These are phyloP conservation scores for Alouatta palliata DNA, from an alignment of 2,113 vertebrate genomes.

Conservation along the genomic window DNA sequence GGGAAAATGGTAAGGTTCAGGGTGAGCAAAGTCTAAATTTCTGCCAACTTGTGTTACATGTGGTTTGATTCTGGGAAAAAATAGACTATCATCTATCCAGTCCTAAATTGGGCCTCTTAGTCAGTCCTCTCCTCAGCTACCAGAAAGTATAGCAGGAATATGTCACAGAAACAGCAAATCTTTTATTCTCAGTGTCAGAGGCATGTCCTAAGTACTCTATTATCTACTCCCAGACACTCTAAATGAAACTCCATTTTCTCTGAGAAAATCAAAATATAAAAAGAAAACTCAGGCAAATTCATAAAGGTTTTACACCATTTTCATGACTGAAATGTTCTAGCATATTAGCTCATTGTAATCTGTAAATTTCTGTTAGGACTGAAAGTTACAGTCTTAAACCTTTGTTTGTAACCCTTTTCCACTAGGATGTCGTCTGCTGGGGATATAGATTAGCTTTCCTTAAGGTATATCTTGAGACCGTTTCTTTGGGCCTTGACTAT, in stretches of 20 bases:
- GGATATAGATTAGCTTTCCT: neutral
- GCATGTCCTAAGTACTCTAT: neutral
- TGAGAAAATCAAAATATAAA: neutral
- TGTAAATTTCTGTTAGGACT: conserved; percentile 2
- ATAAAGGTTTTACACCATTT: neutral
- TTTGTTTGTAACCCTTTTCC: neutral
- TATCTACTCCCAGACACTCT: neutral
- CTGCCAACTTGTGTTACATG: neutral
- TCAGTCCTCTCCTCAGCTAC: neutral
- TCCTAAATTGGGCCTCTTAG: neutral
- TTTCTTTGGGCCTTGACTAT: neutral
- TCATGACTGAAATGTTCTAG: neutral
- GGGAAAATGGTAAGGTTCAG: neutral
- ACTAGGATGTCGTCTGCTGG: neutral
- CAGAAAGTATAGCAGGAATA: neutral
- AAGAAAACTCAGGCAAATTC: conserved; percentile 8
- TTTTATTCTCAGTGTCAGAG: neutral
- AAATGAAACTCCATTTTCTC: conserved; percentile 20
- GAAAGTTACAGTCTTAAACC: conserved; percentile 14
- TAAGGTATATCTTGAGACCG: neutral
- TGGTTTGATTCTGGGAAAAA: neutral
- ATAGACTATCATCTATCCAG: neutral
- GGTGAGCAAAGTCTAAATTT: neutral
- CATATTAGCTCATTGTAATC: neutral
- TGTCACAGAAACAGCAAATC: neutral